Evolutionary conservation across 2,797 vertebrate genomes (phyloP).

Genomic region (Hyperoplus immaculatus): DNA sequence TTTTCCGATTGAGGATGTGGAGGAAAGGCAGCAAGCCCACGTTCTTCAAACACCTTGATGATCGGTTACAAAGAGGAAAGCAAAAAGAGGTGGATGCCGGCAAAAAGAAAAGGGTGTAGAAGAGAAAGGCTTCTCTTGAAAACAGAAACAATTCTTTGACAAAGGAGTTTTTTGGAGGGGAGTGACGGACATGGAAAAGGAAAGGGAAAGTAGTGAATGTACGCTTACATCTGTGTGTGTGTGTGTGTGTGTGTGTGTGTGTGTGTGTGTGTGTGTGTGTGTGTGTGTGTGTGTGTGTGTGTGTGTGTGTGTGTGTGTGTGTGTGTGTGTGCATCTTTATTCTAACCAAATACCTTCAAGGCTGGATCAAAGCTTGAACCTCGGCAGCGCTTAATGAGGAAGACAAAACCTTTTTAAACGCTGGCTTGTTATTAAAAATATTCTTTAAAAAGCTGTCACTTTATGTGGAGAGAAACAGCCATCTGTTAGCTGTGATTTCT

Average conservation of each 20-base stretch:
- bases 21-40: conserved; percentile 30
- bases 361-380: conserved; percentile 51
- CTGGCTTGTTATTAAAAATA: conserved; percentile 46
- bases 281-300: background rate
- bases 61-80: conserved; percentile 51
- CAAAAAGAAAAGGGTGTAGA: conserved; percentile 30
- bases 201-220: background rate
- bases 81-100: conserved; percentile 32
- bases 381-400: conserved; percentile 40
- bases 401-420: conserved; percentile 50
- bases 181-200: background rate
- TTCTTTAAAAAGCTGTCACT: conserved; percentile 37
- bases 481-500: conserved; percentile 60
- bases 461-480: conserved; percentile 55
- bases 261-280: too few species aligned
- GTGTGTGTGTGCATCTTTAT: conserved; percentile 11
- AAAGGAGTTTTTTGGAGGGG: conserved; percentile 10
- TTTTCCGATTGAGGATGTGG: conserved; percentile 59
- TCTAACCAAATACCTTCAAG: conserved; percentile 37
- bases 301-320: background rate
- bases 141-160: conserved; percentile 29
- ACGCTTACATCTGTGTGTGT: too few species aligned
- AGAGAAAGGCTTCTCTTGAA: conserved; percentile 36
- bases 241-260: conserved; percentile 1
- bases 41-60: conserved; percentile 28